Evolutionary conservation across 1,140 invertebrate species (phyloP), one percentile per base, ranked within the genome.

Genomic region (Doryteuthis pealeii): DNA sequence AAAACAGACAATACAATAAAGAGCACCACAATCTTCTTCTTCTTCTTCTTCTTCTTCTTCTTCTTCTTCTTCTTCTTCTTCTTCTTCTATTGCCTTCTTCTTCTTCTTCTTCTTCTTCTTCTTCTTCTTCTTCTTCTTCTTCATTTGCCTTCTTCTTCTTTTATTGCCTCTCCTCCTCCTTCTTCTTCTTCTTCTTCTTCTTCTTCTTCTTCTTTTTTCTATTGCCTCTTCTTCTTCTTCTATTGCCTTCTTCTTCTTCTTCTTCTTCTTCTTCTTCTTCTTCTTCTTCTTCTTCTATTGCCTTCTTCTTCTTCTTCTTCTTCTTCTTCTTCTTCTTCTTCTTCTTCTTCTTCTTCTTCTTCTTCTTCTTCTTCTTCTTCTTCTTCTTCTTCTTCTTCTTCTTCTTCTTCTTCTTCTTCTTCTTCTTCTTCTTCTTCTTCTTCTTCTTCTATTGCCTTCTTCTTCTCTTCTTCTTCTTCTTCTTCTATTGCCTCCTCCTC

Each of bases 391-490:
- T n/a, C n/a, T 54, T 54, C 12, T 54, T n/a, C 49, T 54, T n/a
- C n/a, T n/a, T 54, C 49, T 54, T n/a, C n/a, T 54, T 54, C 12
- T 54, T n/a, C 12, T 54, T n/a, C n/a, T n/a, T 54, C 49, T 54
- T n/a, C n/a, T 54, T n/a, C 12, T 54, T n/a, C 49, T n/a, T 54
- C 49, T 54, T n/a, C n/a, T n/a, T 54, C 49, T 54, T 54, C 49
- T 14, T 54, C 49, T 54, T n/a, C n/a, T n/a, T 54, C 49, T 54
- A 12, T 54, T 54, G 12, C 12, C n/a, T n/a, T 54, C 49, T 54
- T n/a, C n/a, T n/a, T 54, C 49, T 54, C 49, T 54, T 54, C 49
- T 14, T 54, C 49, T 54, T n/a, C n/a, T n/a, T 54, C 49, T 54
- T n/a, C n/a, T n/a, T 12, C 49, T 54, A 14, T n/a, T 14, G 12